Percentiles rank a stretch among this genome's conserved stretches.
Evolutionary conservation across 2,797 vertebrate genomes (phyloP).

Genomic region (Antennarius maculatus): DNA sequence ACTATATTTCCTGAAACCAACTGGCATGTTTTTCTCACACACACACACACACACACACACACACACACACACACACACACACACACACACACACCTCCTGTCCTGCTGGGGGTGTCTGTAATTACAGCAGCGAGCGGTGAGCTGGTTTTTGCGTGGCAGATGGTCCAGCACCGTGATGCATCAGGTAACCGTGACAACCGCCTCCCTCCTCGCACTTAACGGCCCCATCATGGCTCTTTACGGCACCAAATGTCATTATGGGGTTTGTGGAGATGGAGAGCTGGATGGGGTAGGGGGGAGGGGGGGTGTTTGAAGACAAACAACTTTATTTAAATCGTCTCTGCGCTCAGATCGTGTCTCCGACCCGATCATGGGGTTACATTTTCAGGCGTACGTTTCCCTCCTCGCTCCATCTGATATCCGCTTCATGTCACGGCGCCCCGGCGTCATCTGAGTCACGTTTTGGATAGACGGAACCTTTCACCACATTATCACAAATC

Average conservation of each 20-base stretch:
- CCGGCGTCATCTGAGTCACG: neutral
- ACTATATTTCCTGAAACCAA: neutral
- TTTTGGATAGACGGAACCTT: conserved; percentile 34
- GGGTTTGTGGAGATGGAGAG: conserved; percentile 12
- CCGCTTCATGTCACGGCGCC: conserved; percentile 13
- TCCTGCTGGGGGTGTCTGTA: conserved; percentile 65
- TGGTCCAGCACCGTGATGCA: conserved; percentile 86
- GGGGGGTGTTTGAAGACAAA: conserved; percentile 10
- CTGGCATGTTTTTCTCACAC: neutral
- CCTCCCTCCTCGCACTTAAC: conserved; percentile 70
- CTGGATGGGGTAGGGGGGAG: neutral
- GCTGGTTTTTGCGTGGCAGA: conserved; percentile 86
- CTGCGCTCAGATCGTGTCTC: neutral
- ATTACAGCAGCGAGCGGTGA: conserved; percentile 84
- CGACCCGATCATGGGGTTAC: neutral
- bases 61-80: conserved; percentile 12
- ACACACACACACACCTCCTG: conserved; percentile 37
- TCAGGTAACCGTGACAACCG: conserved; percentile 90
- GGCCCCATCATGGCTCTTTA: conserved; percentile 70
- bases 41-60: neutral
- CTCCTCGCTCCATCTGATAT: conserved; percentile 20
- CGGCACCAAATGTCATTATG: conserved; percentile 74
- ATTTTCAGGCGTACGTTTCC: neutral
- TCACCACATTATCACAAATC: conserved; percentile 31
- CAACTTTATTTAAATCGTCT: conserved; percentile 5